Evolutionary conservation across 2,113 vertebrate species (phyloP).

Genomic region (Trochalopteron elliotii): DNA sequence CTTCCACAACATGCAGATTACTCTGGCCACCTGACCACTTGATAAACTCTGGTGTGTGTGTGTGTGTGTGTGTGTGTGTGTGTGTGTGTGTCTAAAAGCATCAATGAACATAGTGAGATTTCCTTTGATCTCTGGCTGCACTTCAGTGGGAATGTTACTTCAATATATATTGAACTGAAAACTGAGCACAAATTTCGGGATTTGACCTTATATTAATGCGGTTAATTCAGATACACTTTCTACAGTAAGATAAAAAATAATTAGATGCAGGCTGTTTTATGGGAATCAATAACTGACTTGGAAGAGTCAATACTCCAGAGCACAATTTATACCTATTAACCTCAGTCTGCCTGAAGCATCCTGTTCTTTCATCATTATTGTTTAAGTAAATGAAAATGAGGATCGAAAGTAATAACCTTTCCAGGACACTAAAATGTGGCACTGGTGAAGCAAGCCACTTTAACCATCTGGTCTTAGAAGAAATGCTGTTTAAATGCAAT

Average conservation of each 20-base stretch:
- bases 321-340: slow-evolving; percentile 5
- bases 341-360: neutral
- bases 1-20: neutral
- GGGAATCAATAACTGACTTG: neutral
- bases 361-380: neutral
- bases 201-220: neutral
- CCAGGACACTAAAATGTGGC: neutral
- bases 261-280: neutral
- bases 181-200: neutral
- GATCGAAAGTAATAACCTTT: neutral
- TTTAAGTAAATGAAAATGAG: slow-evolving; percentile 20
- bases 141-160: neutral
- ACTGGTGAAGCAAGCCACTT: neutral
- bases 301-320: neutral
- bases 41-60: neutral
- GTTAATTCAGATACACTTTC: neutral
- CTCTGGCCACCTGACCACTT: neutral
- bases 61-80: too few relatives aligned
- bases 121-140: neutral
- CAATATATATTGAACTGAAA: neutral
- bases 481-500: neutral
- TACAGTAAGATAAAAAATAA: neutral
- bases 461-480: neutral
- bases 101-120: neutral
- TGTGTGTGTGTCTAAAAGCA: neutral